A percentile compares a stretch with the other conserved stretches of the same genome.
These are phyloP conservation scores for Mycalesis mineus DNA, from an alignment of 2,888 invertebrate genomes.

Conservation along the genomic window DNA sequence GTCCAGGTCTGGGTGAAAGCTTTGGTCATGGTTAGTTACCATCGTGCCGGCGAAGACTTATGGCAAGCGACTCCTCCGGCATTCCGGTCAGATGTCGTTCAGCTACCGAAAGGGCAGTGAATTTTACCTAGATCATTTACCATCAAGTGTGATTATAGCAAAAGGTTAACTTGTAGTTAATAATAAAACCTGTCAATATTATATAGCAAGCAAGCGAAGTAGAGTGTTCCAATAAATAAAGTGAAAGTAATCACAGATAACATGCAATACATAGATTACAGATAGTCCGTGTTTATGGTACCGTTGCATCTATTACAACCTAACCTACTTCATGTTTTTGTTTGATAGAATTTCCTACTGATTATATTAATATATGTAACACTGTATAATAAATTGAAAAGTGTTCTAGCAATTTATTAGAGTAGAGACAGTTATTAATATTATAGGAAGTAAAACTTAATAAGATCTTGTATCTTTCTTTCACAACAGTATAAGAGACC, in stretches of 20 bases:
- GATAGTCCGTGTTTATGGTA: not conserved
- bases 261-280: not conserved
- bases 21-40: too few species aligned
- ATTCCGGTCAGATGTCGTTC: too few species aligned
- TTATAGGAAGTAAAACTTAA: not conserved
- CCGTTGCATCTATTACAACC: not conserved
- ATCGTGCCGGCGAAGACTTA: too few species aligned
- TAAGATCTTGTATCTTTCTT: not conserved
- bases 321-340: not conserved
- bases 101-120: too few species aligned
- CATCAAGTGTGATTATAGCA: too few species aligned
- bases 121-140: too few species aligned
- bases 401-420: not conserved
- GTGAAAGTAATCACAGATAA: not conserved
- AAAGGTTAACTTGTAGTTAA: too few species aligned
- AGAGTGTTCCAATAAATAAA: not conserved
- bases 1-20: too few species aligned
- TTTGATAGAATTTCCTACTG: not conserved
- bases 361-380: not conserved
- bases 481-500: too few species aligned
- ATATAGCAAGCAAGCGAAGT: not conserved
- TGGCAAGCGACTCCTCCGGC: too few species aligned
- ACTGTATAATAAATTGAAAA: not conserved
- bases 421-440: not conserved
- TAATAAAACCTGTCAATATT: not conserved